A percentile compares a stretch with the other conserved stretches of the same genome.
Evolutionary conservation across 2,888 invertebrate genomes (phyloP).

Genomic region (Zootermopsis nevadensis): DNA sequence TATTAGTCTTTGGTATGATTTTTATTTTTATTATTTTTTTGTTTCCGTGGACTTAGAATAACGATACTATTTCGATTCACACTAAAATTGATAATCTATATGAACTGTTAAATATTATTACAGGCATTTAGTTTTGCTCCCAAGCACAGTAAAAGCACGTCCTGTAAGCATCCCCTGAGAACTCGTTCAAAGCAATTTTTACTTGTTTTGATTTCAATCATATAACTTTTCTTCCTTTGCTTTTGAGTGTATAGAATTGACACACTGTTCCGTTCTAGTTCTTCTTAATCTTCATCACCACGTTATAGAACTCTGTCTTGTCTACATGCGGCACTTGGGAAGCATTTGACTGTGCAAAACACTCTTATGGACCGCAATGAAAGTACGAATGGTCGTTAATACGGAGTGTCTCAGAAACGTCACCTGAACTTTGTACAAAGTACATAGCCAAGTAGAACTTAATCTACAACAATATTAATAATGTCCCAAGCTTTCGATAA

Average conservation of each 20-base stretch:
- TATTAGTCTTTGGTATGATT: slow-evolving; percentile 46
- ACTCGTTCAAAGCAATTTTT: neutral
- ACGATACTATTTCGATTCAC: slow-evolving; percentile 15
- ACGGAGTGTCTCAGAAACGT: neutral
- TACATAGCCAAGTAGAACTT: no score
- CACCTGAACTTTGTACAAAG: no score
- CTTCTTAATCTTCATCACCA: neutral
- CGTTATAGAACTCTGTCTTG: neutral
- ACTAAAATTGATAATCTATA: slow-evolving; percentile 8
- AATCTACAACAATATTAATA: no score
- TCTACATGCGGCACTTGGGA: neutral
- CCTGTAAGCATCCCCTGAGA: slow-evolving; percentile 17
- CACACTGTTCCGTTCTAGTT: neutral
- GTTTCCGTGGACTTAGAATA: slow-evolving; percentile 41
- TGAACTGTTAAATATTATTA: slow-evolving; percentile 17
- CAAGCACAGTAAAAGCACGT: neutral
- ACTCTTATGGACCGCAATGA: neutral
- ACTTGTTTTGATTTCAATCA: slow-evolving; percentile 7
- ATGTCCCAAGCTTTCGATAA: no score
- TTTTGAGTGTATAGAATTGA: neutral
- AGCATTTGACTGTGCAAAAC: slow-evolving; percentile 29
- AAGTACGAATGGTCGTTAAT: neutral
- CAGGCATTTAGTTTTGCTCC: neutral
- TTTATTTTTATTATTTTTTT: slow-evolving; percentile 29
- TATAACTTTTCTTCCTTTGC: neutral